Conservation (phyloP, 2,888 invertebrate genomes). For the Cataglyphis altisquamis region DNA sequence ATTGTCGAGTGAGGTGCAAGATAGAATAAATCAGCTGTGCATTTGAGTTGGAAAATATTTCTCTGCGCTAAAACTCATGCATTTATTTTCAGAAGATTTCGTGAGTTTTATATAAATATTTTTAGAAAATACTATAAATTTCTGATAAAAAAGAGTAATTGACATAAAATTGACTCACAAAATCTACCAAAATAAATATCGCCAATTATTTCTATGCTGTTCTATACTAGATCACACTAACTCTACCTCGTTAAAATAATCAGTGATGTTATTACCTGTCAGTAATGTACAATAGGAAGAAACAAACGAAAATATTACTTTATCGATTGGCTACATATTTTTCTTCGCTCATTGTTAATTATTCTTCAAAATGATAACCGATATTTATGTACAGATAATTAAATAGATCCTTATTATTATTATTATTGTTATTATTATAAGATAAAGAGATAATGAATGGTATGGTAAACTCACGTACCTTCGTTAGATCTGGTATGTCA, state of each 20-base stretch:
- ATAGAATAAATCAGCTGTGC: conserved; percentile 34
- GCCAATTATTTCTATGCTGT: conserved; percentile 25
- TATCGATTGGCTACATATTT: conserved; percentile 1
- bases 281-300: conserved; percentile 55
- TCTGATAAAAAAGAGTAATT: neutral
- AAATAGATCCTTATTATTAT: neutral
- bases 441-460: neutral
- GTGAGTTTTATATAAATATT: neutral
- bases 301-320: conserved; percentile 50
- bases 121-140: neutral
- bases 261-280: conserved; percentile 53
- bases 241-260: conserved; percentile 49
- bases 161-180: conserved; percentile 8
- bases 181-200: conserved; percentile 36
- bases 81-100: conserved; percentile 31
- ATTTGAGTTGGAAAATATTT: conserved; percentile 32
- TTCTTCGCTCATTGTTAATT: conserved; percentile 38
- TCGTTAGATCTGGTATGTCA: conserved; percentile 99
- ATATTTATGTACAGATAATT: conserved; percentile 11
- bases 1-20: conserved; percentile 4
- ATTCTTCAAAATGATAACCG: conserved; percentile 8
- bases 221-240: conserved; percentile 47
- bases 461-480: conserved; percentile 86
- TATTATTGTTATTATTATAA: neutral
- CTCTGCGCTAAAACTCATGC: conserved; percentile 43